Conservation (phyloP, 2,888 invertebrate species). For the Celastrina argiolus region DNA sequence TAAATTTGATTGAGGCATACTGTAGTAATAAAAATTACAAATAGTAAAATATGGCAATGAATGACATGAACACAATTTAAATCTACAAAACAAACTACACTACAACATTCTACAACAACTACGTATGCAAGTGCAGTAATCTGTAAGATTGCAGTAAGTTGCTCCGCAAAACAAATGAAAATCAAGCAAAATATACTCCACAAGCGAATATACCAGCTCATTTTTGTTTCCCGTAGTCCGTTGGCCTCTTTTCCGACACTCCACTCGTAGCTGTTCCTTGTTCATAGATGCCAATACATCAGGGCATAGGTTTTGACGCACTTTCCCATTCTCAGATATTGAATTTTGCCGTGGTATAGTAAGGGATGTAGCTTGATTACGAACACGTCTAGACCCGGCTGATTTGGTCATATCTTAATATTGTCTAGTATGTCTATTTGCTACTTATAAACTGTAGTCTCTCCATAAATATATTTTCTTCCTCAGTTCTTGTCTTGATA, state of each 20-base stretch:
- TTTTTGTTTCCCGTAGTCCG: constrained; percentile 83
- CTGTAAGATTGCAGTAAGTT: neutral
- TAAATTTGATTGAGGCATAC: no score
- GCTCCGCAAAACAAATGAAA: constrained; percentile 38
- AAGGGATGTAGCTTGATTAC: constrained; percentile 64
- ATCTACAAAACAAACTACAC: neutral
- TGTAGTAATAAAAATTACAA: no score
- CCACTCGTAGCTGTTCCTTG: constrained; percentile 83
- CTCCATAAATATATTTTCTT: constrained; percentile 29
- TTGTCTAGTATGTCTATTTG: constrained; percentile 31
- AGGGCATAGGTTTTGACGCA: constrained; percentile 64
- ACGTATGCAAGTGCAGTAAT: constrained; percentile 6
- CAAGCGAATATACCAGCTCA: constrained; percentile 80
- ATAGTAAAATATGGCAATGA: neutral
- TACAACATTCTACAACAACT: neutral
- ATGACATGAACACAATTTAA: neutral
- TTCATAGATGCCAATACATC: constrained; percentile 79
- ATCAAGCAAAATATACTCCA: constrained; percentile 47
- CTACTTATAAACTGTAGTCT: constrained; percentile 26
- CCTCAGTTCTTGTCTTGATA: constrained; percentile 13
- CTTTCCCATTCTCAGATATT: constrained; percentile 62
- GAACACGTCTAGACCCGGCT: constrained; percentile 65
- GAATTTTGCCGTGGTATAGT: constrained; percentile 64
- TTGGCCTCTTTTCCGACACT: constrained; percentile 83
- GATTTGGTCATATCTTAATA: constrained; percentile 44